These are phyloP conservation scores for Notolepis coatsorum DNA, from an alignment of 2,797 vertebrate genomes.

Conservation along the genomic window DNA sequence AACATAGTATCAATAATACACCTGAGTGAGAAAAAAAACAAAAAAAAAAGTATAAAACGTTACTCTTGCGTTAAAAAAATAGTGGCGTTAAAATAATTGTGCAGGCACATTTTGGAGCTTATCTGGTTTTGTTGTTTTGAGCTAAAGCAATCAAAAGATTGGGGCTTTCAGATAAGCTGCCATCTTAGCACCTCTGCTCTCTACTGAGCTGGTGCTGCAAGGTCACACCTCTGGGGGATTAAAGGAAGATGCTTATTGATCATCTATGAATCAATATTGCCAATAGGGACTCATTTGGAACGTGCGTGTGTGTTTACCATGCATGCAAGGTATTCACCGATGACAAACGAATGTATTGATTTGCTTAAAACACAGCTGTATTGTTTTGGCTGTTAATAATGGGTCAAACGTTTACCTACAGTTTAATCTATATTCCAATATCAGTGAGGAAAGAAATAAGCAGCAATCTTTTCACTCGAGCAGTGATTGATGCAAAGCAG, in stretches of 20 bases:
- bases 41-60: too few species aligned
- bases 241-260: constrained; percentile 45
- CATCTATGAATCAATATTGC: constrained; percentile 48
- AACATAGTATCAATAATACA: too few species aligned
- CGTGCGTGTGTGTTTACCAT: background rate
- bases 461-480: background rate
- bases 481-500: background rate
- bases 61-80: too few species aligned
- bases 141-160: constrained; percentile 35
- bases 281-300: constrained; percentile 49
- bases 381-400: background rate
- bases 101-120: too few species aligned
- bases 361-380: background rate
- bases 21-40: too few species aligned
- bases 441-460: background rate
- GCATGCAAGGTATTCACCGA: background rate
- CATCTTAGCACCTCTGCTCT: constrained; percentile 36
- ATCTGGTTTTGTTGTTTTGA: too few species aligned
- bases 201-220: background rate
- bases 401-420: background rate
- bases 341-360: too few species aligned
- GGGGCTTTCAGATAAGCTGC: constrained; percentile 32
- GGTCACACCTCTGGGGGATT: constrained; percentile 37
- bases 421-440: background rate
- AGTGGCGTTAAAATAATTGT: too few species aligned